Percentiles rank a stretch among this genome's conserved stretches.
These are phyloP conservation scores for Psittacula cyanocephala DNA, from an alignment of 2,113 vertebrate species.

Conservation along the genomic window DNA sequence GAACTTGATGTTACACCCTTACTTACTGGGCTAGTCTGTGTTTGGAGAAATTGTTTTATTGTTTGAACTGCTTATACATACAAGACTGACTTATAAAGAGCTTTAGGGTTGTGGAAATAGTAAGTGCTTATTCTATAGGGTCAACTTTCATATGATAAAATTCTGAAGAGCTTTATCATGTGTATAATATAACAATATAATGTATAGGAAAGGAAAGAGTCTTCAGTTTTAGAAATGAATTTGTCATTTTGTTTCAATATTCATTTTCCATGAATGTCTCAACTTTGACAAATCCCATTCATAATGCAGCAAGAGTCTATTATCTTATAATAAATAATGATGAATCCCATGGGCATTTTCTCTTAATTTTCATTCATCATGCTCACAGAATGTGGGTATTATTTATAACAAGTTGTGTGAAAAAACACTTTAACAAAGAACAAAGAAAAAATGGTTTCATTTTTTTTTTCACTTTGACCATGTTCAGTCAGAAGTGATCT, in stretches of 20 bases:
- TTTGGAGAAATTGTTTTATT: neutral
- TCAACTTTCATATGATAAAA: neutral
- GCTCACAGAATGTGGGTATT: neutral
- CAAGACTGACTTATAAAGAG: neutral
- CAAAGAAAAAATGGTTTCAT: neutral
- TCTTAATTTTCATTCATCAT: neutral
- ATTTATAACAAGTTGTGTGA: neutral
- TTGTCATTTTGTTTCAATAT: neutral
- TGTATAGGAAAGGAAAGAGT: neutral
- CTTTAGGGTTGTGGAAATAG: neutral
- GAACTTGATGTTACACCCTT: neutral
- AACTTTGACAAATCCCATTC: neutral
- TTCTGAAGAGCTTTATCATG: neutral
- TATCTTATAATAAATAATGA: conserved; percentile 22
- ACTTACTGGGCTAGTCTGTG: neutral
- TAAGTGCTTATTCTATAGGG: neutral
- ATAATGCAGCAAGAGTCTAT: conserved; percentile 10
- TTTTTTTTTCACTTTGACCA: neutral
- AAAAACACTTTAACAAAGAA: neutral
- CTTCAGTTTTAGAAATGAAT: conserved; percentile 48
- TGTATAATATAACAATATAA: neutral
- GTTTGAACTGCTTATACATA: neutral
- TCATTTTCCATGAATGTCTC: conserved; percentile 16
- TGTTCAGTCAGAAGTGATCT: neutral
- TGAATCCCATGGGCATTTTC: neutral